These are phyloP conservation scores for Panulirus ornatus DNA, from an alignment of 1,140 invertebrate genomes.

Conservation along the genomic window DNA sequence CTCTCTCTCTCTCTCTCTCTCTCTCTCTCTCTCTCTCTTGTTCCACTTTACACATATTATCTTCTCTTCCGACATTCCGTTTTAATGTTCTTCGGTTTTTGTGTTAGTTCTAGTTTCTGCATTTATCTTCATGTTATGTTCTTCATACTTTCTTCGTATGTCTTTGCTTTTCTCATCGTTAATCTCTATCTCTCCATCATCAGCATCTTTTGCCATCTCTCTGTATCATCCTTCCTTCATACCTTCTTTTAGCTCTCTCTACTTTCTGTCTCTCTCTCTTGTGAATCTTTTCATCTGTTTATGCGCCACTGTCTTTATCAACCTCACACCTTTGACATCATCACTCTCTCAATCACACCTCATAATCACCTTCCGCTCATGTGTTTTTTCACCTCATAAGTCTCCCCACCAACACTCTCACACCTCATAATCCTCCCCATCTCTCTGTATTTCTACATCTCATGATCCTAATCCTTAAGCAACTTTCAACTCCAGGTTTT, in stretches of 20 bases:
- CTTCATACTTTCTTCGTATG: not conserved
- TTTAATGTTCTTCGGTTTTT: not conserved
- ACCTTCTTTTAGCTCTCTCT: not conserved
- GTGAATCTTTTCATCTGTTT: not conserved
- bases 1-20: not conserved
- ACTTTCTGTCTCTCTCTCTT: slow-evolving; percentile 21
- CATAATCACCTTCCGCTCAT: too few species aligned
- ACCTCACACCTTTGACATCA: not conserved
- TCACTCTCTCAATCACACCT: not conserved
- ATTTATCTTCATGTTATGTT: not conserved
- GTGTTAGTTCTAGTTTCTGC: not conserved
- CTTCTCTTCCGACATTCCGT: not conserved
- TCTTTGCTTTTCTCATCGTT: not conserved
- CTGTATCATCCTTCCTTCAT: not conserved
- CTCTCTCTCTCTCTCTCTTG: not conserved
- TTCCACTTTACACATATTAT: not conserved
- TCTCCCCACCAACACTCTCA: too few species aligned
- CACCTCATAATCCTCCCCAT: not conserved
- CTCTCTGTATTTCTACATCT: not conserved
- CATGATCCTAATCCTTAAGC: too few species aligned
- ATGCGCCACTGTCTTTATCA: too few species aligned
- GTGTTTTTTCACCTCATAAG: too few species aligned
- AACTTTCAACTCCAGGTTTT: too few species aligned
- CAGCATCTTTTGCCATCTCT: not conserved
- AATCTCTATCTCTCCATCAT: not conserved